A percentile compares a stretch with the other conserved stretches of the same genome.
These are phyloP conservation scores for Drosophila niveifrons DNA, from an alignment of 2,888 invertebrate genomes.

Conservation along the genomic window DNA sequence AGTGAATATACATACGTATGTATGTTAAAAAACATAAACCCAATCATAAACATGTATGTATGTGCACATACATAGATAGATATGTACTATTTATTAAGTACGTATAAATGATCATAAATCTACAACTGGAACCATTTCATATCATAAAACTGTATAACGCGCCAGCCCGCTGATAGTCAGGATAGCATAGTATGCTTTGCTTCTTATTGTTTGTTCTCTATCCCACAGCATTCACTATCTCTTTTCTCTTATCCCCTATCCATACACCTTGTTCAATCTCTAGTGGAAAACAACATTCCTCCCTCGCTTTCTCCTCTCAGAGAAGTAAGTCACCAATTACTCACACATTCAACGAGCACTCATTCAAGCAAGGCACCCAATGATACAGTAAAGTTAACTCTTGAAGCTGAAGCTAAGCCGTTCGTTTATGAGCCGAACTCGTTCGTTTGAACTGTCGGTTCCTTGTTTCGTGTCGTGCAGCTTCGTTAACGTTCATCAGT, in stretches of 20 bases:
- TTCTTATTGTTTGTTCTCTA: slow-evolving; percentile 73
- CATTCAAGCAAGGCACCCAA: slow-evolving; percentile 80
- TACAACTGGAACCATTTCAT: slow-evolving; percentile 75
- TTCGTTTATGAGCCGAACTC: slow-evolving; percentile 38
- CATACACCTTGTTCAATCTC: neutral
- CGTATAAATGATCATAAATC: slow-evolving; percentile 51
- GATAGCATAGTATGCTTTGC: slow-evolving; percentile 63
- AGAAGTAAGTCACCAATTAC: slow-evolving; percentile 73
- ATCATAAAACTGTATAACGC: slow-evolving; percentile 53
- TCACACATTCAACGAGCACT: slow-evolving; percentile 81
- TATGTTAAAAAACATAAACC: slow-evolving; percentile 12
- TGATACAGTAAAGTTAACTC: slow-evolving; percentile 78
- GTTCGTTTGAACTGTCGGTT: slow-evolving; percentile 39
- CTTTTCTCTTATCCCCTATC: neutral
- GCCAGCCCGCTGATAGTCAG: slow-evolving; percentile 59
- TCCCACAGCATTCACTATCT: slow-evolving; percentile 13
- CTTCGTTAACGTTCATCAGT: slow-evolving; percentile 68
- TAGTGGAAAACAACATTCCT: neutral
- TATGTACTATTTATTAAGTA: neutral
- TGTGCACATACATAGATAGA: neutral
- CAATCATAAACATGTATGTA: slow-evolving; percentile 5
- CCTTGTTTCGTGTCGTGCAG: slow-evolving; percentile 49
- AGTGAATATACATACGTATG: slow-evolving; percentile 39
- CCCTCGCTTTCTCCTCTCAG: neutral
- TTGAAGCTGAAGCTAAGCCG: slow-evolving; percentile 33